Evolutionary conservation across 2,797 vertebrate genomes (phyloP).

Genomic region (Lacerta viridis): DNA sequence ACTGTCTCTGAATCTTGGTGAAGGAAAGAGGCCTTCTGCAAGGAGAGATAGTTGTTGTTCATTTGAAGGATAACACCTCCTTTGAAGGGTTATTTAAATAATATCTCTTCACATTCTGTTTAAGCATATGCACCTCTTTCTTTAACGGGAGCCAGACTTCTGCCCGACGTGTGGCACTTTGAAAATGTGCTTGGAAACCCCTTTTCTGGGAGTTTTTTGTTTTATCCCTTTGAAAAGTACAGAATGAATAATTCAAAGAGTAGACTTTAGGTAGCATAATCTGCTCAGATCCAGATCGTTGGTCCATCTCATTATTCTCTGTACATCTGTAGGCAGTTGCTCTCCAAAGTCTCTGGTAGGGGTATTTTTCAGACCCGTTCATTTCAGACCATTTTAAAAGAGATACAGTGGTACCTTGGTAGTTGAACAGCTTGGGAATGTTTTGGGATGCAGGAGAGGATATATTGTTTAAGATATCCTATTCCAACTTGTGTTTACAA

Average conservation of each 20-base stretch:
- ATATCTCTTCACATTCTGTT: not conserved
- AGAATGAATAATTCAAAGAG: not conserved
- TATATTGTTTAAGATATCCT: too few species aligned
- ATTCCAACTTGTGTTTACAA: too few species aligned
- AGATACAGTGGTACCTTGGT: too few species aligned
- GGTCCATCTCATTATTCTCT: too few species aligned
- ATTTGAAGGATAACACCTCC: too few species aligned
- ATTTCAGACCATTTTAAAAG: too few species aligned
- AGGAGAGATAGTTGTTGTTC: not conserved
- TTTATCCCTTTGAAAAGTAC: not conserved
- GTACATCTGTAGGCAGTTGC: too few species aligned
- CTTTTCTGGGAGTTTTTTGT: not conserved
- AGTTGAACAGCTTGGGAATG: too few species aligned
- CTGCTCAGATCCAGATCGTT: too few species aligned
- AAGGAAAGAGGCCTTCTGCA: not conserved
- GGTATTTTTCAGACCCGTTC: too few species aligned
- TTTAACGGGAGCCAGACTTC: not conserved
- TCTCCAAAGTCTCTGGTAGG: too few species aligned
- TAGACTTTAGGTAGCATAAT: not conserved
- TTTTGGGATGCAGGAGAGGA: too few species aligned
- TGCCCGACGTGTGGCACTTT: not conserved
- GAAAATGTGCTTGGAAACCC: constrained; percentile 27
- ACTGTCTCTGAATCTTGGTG: not conserved
- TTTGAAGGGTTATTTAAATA: not conserved
- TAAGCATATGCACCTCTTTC: not conserved